These are phyloP conservation scores for Astyanax mexicanus DNA, from an alignment of 2,797 vertebrate genomes.

Conservation along the genomic window DNA sequence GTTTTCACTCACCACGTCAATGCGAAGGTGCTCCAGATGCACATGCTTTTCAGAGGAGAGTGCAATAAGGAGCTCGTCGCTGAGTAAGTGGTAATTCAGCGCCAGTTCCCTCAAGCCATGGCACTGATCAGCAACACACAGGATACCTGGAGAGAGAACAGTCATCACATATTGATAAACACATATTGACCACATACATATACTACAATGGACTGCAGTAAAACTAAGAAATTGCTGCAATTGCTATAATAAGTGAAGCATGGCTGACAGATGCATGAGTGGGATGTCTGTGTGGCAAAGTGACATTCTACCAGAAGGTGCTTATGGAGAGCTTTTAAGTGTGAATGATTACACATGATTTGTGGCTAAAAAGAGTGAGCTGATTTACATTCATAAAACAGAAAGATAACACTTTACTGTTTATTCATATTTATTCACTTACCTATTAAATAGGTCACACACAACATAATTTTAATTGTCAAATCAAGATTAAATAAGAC, in stretches of 20 bases:
- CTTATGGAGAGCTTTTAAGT: background rate
- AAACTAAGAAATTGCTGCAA: too few species aligned
- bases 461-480: too few species aligned
- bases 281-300: background rate
- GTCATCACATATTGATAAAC: too few species aligned
- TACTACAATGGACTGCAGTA: too few species aligned
- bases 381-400: background rate
- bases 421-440: too few species aligned
- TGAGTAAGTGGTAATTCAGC: conserved; percentile 95
- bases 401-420: too few species aligned
- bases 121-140: conserved; percentile 98
- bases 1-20: conserved; percentile 97
- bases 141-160: conserved; percentile 82
- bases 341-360: conserved; percentile 1
- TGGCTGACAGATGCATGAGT: background rate
- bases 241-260: background rate
- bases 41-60: conserved; percentile 97
- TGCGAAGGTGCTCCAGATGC: conserved; percentile 94
- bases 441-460: too few species aligned
- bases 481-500: too few species aligned
- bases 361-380: background rate
- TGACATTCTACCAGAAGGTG: background rate
- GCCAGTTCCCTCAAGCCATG: conserved; percentile 96
- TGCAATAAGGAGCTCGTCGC: conserved; percentile 94
- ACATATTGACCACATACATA: too few species aligned